Evolutionary conservation across 2,113 vertebrate species (phyloP).

Genomic region (Macrotus californicus): DNA sequence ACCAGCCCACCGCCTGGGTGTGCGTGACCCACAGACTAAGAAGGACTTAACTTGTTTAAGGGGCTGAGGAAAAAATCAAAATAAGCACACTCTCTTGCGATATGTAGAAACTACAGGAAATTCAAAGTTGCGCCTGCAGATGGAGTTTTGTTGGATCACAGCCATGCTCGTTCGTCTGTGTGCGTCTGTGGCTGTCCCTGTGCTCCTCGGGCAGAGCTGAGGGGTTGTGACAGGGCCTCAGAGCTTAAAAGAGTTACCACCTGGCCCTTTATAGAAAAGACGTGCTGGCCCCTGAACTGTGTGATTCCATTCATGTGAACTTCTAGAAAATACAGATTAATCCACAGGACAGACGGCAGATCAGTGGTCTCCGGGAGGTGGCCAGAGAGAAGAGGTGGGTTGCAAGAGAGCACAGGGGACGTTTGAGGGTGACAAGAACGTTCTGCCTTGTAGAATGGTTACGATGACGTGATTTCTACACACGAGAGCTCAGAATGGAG

Average conservation of each 20-base stretch:
- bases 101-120: neutral
- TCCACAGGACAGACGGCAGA: neutral
- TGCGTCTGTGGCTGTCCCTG: neutral
- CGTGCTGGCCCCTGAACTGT: neutral
- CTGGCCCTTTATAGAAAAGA: neutral
- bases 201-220: neutral
- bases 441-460: neutral
- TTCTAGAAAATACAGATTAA: neutral
- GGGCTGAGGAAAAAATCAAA: neutral
- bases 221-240: neutral
- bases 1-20: neutral
- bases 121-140: neutral
- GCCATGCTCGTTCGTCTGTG: fast-evolving
- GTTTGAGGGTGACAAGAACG: neutral
- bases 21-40: neutral
- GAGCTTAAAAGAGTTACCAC: neutral
- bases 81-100: neutral
- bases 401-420: neutral
- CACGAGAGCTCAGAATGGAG: neutral
- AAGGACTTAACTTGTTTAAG: neutral
- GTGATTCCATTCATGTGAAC: neutral
- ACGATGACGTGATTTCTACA: too few relatives aligned
- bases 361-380: neutral
- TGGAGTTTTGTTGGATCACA: neutral
- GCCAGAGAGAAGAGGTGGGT: neutral